Evolutionary conservation across 2,888 invertebrate genomes (phyloP), one percentile per base, ranked within the genome.

Genomic region (Embidobia sp.): DNA sequence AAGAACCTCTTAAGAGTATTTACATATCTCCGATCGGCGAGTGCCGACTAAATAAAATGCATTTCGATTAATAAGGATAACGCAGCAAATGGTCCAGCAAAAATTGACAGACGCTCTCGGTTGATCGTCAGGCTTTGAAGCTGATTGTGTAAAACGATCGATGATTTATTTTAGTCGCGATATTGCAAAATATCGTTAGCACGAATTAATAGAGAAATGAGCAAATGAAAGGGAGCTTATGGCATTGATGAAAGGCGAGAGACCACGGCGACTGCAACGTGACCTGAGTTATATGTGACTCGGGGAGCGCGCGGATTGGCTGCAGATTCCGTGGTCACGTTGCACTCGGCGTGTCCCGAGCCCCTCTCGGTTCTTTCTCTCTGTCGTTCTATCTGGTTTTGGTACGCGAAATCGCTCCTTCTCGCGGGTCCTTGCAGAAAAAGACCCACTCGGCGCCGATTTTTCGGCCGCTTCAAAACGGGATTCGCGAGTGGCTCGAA

Each of bases 291-390:
- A 81, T 85, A 86, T 83, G 87, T 83, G 88, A 87, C 79, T 77
- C 63, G 57, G 51, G 72, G 55, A 78, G 78, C 85, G 83, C 85
- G 83, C 79, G 81, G 73, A 80, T 78, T 78, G 77, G 74, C 77
- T 80, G 81, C 79, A 79, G 79, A 78, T 77, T 79, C 81, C 72
- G 78, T 64, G 85, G 91, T 92, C 92, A 92, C 92, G 92, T 92
- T 92, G 92, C 92, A 90, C 87, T 90, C 91, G 91, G 92, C 91
- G 92, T 92, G 92, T 91, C 78, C 72, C 74, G 74, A 53, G 59
- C 55, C 74, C 75, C 64, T 42, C 70, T 59, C 69, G 69, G 11
- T 64, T 70, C 83, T 78, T 81, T 80, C 81, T 70, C 59, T 61
- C 76, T 75, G 79, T 78, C 81, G 64, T 79, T 70, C 79, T 78